Percentiles rank a stretch among this genome's conserved stretches.
These are phyloP conservation scores for Montipora cactus DNA, from an alignment of 64 coral and sea anemone genomes.

Conservation along the genomic window DNA sequence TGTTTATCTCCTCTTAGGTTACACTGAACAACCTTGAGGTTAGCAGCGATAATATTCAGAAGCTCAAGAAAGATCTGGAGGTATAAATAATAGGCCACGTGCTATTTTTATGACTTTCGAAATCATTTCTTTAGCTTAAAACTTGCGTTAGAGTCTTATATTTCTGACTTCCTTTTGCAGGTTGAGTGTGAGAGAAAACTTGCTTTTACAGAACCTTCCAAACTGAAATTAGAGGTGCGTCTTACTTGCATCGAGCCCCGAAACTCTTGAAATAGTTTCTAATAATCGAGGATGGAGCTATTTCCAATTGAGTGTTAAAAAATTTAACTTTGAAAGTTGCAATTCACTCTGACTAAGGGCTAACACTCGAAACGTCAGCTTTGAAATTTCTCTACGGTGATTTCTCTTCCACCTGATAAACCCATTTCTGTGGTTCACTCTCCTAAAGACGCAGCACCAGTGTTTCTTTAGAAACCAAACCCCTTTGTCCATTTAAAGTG, in stretches of 20 bases:
- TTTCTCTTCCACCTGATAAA: no score
- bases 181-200: constrained; percentile 84
- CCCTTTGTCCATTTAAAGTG: no score
- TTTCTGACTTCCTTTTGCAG: constrained; percentile 20
- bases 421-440: no score
- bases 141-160: neutral
- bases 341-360: no score
- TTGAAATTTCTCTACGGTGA: no score
- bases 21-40: constrained; percentile 90
- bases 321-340: no score
- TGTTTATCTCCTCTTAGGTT: constrained; percentile 62
- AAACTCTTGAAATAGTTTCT: neutral
- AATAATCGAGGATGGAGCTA: no score
- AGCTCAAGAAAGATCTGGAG: constrained; percentile 92
- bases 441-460: no score
- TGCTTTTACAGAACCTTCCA: constrained; percentile 75
- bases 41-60: constrained; percentile 93
- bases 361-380: no score
- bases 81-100: neutral
- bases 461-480: no score
- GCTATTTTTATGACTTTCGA: neutral
- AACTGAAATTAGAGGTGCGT: constrained; percentile 88
- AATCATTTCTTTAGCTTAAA: neutral
- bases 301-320: no score
- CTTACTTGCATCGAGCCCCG: neutral